Percentiles rank a stretch among this genome's conserved stretches.
Conservation (phyloP, 2,888 invertebrate species). For the Masnerella sp. region DNA sequence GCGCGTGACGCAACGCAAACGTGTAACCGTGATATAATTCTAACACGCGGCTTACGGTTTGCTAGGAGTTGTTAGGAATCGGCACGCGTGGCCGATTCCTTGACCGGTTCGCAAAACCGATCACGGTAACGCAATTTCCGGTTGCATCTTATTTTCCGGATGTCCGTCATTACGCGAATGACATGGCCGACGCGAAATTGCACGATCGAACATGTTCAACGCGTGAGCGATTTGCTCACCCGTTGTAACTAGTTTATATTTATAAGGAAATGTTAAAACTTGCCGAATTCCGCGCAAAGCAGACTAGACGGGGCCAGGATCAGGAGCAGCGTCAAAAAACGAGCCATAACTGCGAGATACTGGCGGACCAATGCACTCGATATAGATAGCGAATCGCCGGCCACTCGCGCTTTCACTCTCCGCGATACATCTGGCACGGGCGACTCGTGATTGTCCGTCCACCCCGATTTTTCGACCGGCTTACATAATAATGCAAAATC, state of each 20-base stretch:
- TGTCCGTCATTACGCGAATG: constrained; percentile 16
- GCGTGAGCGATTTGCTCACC: too few species aligned
- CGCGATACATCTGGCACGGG: constrained; percentile 70
- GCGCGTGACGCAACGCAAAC: constrained; percentile 33
- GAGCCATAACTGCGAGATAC: constrained; percentile 32
- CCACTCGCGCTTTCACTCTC: constrained; percentile 75
- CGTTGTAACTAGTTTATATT: too few species aligned
- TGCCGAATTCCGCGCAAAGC: constrained; percentile 69
- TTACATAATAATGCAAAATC: constrained; percentile 67
- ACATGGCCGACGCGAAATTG: too few species aligned
- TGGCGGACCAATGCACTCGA: constrained; percentile 28
- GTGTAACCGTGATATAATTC: constrained; percentile 53
- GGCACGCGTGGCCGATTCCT: constrained; percentile 30
- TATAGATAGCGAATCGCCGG: constrained; percentile 50
- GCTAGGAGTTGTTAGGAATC: neutral
- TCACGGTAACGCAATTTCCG: constrained; percentile 27
- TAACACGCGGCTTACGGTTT: constrained; percentile 37
- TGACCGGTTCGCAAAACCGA: constrained; percentile 1
- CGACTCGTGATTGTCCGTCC: constrained; percentile 62
- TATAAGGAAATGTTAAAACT: constrained; percentile 52
- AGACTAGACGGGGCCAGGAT: constrained; percentile 33
- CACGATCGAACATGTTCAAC: too few species aligned
- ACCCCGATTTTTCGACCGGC: constrained; percentile 67
- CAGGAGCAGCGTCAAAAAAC: constrained; percentile 46
- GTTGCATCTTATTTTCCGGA: constrained; percentile 27